Evolutionary conservation across 2,797 vertebrate species (phyloP), one percentile per base, ranked within the genome.

Genomic region (Spondyliosoma cantharus): DNA sequence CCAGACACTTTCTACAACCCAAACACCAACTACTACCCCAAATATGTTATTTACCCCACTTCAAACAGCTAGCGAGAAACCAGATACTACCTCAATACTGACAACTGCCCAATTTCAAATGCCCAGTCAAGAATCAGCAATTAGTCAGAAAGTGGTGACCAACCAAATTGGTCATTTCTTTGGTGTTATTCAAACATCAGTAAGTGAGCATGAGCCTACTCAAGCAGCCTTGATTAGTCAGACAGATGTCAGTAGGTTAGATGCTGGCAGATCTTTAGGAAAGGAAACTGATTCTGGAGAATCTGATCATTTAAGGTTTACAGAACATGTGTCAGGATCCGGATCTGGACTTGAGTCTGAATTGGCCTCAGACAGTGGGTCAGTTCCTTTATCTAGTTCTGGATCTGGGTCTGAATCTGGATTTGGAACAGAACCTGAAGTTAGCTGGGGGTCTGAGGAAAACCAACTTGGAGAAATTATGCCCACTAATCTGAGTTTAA

Each of bases 281-380:
- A 73, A 66, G 60, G 76, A 72, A 85, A 62, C 71, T 83, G 82
- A 78, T 62, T 92, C 87, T 88, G 85, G 59, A 82, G 87, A 56
- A 84, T 83, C 82, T 89, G 78, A 71, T 83, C 42, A 71, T 74
- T 78, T 83, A 65, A 69, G 24, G 5, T 87, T 91, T 76, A 67
- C 66, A 76, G 91, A 72, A 86, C 84, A 64, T 60, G 14, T 57
- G 48, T 78, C 81, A 25, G 70, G 76, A 85, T 54, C 76, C 59
- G 50, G 50, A 76, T 67, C 86, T 71, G 75, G 52, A 50, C 57
- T 61, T 56, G 49, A 74, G 81, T 83, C 86, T 79, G 82, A 76
- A 56, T 72, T 78, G 46, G 49, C 56, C 46, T 70, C 82, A 78
- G 85, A 65, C 15, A 52, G 43, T 42, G 72, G 57, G 8, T 78